A percentile compares a stretch with the other conserved stretches of the same genome.
Conservation (phyloP, 2,113 vertebrate species). For the Pongo abelii region DNA sequence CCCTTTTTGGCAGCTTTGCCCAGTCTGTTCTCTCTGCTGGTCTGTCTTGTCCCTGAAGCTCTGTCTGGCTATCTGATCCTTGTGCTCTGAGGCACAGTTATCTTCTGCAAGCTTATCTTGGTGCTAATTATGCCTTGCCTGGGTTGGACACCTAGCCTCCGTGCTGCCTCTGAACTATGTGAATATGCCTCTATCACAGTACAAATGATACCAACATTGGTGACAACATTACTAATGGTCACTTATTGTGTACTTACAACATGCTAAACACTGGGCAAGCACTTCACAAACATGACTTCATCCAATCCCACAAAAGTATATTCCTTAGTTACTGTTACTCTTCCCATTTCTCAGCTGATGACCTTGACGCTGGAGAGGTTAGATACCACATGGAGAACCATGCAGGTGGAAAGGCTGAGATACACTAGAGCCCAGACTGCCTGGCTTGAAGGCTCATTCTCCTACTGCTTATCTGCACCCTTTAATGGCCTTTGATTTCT, state of each 20-base stretch:
- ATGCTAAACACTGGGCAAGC: background rate
- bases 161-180: background rate
- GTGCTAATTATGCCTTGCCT: background rate
- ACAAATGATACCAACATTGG: accelerated
- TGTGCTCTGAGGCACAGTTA: background rate
- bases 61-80: background rate
- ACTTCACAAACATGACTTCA: background rate
- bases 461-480: background rate
- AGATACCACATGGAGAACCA: background rate
- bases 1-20: background rate
- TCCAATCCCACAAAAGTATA: background rate
- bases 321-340: background rate
- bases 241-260: background rate
- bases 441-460: background rate
- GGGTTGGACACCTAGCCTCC: background rate
- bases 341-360: background rate
- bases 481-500: background rate
- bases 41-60: background rate
- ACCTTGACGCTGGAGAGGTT: background rate
- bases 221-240: background rate
- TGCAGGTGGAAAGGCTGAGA: background rate
- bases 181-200: background rate
- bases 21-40: background rate
- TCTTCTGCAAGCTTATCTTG: background rate
- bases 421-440: background rate